These are phyloP conservation scores for Drosophila murphyi DNA, from an alignment of 1,140 invertebrate genomes.

Conservation along the genomic window DNA sequence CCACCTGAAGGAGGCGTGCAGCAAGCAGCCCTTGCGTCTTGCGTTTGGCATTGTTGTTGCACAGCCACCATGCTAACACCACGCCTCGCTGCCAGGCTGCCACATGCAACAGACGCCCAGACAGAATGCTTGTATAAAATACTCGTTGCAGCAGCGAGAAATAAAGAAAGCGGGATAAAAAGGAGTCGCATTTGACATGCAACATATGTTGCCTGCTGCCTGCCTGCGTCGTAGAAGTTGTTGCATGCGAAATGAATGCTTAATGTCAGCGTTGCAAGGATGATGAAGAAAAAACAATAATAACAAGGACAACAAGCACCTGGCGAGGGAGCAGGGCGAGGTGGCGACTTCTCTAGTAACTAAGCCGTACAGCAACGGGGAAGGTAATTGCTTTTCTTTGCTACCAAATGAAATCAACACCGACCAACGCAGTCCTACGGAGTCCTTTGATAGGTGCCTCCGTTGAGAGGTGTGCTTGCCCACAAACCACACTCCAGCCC, in stretches of 20 bases:
- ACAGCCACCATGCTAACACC: background rate
- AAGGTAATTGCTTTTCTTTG: slow-evolving; percentile 77
- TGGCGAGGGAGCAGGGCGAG: background rate
- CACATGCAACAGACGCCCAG: background rate
- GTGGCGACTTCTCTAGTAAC: background rate
- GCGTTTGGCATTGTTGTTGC: slow-evolving; percentile 19
- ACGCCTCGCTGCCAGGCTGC: background rate
- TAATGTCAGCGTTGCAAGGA: slow-evolving; percentile 49
- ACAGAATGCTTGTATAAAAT: slow-evolving; percentile 14
- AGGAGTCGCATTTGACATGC: slow-evolving; percentile 71
- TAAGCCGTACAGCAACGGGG: slow-evolving; percentile 27
- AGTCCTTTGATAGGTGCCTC: slow-evolving; percentile 22
- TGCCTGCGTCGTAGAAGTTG: slow-evolving; percentile 61
- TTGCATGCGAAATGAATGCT: slow-evolving; percentile 80
- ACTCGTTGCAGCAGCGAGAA: slow-evolving; percentile 2
- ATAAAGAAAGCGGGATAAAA: background rate
- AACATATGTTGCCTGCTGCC: slow-evolving; percentile 79
- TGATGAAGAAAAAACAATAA: background rate
- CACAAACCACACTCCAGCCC: background rate
- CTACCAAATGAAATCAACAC: slow-evolving; percentile 77
- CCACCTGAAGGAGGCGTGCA: slow-evolving; percentile 76
- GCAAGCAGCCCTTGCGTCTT: slow-evolving; percentile 63
- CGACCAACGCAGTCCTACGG: slow-evolving; percentile 15
- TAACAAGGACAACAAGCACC: slow-evolving; percentile 14
- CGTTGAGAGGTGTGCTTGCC: background rate